These are phyloP conservation scores for Eugnorisma glareosa DNA, from an alignment of 2,888 invertebrate genomes.

Conservation along the genomic window DNA sequence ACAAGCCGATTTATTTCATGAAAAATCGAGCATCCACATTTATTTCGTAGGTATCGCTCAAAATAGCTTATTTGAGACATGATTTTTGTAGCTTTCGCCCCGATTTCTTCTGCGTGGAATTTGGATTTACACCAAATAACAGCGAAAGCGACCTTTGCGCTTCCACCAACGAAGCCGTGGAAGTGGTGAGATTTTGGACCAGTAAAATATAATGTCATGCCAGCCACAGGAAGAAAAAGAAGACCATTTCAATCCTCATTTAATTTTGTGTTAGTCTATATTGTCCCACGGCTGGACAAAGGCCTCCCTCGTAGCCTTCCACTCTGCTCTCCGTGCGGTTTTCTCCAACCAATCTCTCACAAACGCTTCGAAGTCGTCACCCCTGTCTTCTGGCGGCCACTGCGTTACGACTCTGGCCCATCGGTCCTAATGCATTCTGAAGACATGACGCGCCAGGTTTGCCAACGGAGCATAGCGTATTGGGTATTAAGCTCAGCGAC, in stretches of 20 bases:
- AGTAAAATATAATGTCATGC: background rate
- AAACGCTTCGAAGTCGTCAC: too few relatives aligned
- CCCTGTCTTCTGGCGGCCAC: too few relatives aligned
- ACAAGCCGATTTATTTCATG: constrained; percentile 23
- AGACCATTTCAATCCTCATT: background rate
- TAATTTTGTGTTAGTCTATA: too few relatives aligned
- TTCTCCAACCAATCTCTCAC: too few relatives aligned
- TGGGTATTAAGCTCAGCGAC: too few relatives aligned
- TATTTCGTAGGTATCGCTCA: constrained; percentile 49
- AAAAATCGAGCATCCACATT: constrained; percentile 34
- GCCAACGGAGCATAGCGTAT: too few relatives aligned
- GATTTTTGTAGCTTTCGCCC: background rate
- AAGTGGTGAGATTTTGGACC: background rate
- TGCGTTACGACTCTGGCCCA: too few relatives aligned
- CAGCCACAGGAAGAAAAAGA: background rate
- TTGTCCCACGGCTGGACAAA: too few relatives aligned
- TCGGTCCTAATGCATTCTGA: too few relatives aligned
- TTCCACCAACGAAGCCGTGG: background rate
- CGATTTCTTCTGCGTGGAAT: background rate
- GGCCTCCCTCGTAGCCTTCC: too few relatives aligned
- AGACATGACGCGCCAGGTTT: too few relatives aligned
- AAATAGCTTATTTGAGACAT: constrained; percentile 68
- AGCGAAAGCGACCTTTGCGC: background rate
- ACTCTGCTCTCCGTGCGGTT: too few relatives aligned
- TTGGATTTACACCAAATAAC: background rate